These are phyloP conservation scores for Crotophaga sulcirostris DNA, from an alignment of 2,113 vertebrate species.

Conservation along the genomic window DNA sequence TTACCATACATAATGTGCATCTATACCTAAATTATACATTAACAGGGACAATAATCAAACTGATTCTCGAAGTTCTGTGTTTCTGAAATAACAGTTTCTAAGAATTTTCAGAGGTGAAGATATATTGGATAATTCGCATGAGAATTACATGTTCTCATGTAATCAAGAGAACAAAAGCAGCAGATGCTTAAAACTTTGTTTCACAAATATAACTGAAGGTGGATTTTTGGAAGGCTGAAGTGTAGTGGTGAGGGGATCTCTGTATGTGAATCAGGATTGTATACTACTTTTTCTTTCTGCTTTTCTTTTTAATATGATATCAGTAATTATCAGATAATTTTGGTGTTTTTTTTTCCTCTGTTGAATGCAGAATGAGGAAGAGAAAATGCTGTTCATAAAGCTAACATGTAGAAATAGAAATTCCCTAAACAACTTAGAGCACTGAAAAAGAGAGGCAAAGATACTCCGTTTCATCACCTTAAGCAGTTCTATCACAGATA, in stretches of 20 bases:
- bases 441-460: neutral
- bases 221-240: neutral
- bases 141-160: too few species aligned
- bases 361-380: neutral
- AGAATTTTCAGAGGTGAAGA: neutral
- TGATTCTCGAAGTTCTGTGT: neutral
- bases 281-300: neutral
- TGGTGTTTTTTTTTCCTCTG: neutral
- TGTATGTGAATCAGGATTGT: neutral
- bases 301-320: neutral
- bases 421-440: neutral
- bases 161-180: neutral
- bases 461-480: neutral
- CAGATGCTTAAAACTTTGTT: neutral
- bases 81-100: neutral
- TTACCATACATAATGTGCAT: neutral
- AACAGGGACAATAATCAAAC: neutral
- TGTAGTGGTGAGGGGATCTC: neutral
- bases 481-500: neutral
- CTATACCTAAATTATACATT: neutral
- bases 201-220: neutral
- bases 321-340: neutral
- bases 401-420: neutral
- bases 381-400: neutral
- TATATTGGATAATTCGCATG: neutral